Evolutionary conservation across 2,113 vertebrate genomes (phyloP), one percentile per base, ranked within the genome.

Genomic region (Erinaceus europaeus): DNA sequence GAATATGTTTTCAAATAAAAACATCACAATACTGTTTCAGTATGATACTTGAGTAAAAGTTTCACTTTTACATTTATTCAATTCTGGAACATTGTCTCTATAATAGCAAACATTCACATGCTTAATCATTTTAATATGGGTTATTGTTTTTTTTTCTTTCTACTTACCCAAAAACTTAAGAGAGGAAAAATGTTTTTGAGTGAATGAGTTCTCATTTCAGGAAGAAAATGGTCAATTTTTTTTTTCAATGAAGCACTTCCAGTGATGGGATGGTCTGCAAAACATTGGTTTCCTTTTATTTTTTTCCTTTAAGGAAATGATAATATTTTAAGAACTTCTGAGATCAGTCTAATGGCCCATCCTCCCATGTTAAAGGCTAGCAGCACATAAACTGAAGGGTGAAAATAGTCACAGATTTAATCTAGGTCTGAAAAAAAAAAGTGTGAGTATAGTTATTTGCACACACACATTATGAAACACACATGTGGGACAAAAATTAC

Each of bases 1-100:
- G 80, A 93, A 82, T 93, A 50, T 79, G 53, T 90, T 95, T 95
- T 89, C 61, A 87, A 78, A 90, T 67, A 50, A 90, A 90, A 90
- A 85, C n/a, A 82, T 81, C 52, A 78, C 4, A 0, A 61, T 90
- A 27, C 13, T 86, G 73, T 84, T 93, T 71, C 48, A 80, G 25
- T 80, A 64, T n/a, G n/a, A n/a, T n/a, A n/a, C n/a, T n/a, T n/a
- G 52, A 88, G 57, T 74, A 68, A 57, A 79, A 86, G 32, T 77
- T 84, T 89, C 34, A n/a, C 74, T 73, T 72, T 84, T 86, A 53
- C 10, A 25, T 81, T 73, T 86, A 79, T 92, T 90, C 12, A 40
- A 9, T 82, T 90, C 69, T 74, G 69, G 80, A 88, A 52, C 52
- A 74, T 79, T 85, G 20, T 86, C 76, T 93, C 32, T 86, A 4